A percentile compares a stretch with the other conserved stretches of the same genome.
Conservation (phyloP, 2,888 invertebrate species). For the Cheilosia scutellata region DNA sequence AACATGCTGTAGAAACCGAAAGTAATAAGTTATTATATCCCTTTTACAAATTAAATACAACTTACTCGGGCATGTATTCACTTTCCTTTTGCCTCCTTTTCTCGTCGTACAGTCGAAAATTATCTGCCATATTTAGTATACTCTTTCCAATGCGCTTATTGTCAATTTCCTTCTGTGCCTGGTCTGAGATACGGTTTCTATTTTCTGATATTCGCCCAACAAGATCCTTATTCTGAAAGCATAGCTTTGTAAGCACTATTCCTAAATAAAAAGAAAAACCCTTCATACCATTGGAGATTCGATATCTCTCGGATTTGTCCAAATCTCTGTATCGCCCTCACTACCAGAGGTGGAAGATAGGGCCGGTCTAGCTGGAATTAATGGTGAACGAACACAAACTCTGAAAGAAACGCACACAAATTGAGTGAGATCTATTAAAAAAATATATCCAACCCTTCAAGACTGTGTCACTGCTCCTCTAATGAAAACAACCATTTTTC, state of each 20-base stretch:
- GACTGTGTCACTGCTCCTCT: conserved; percentile 16
- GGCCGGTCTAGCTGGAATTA: conserved; percentile 91
- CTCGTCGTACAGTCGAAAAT: conserved; percentile 78
- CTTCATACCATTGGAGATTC: conserved; percentile 82
- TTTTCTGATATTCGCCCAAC: conserved; percentile 82
- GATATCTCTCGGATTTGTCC: conserved; percentile 88
- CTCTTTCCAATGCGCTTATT: conserved; percentile 87
- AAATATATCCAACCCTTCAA: conserved; percentile 49
- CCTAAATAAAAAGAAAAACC: background rate
- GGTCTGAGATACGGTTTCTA: conserved; percentile 86
- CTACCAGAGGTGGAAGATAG: conserved; percentile 86
- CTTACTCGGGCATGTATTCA: conserved; percentile 80
- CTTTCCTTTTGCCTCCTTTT: conserved; percentile 68
- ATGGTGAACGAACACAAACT: conserved; percentile 92
- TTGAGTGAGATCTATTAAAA: conserved; percentile 57
- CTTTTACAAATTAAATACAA: background rate
- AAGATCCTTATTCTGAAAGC: conserved; percentile 72
- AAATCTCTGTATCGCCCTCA: conserved; percentile 86
- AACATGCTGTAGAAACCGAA: conserved; percentile 32
- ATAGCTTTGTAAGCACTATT: background rate
- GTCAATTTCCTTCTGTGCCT: conserved; percentile 88
- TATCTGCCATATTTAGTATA: conserved; percentile 82
- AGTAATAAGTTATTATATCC: background rate
- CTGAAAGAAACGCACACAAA: conserved; percentile 84
- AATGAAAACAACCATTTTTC: conserved; percentile 53